Percentiles rank a stretch among this genome's conserved stretches.
Evolutionary conservation across 2,888 invertebrate genomes (phyloP).

Genomic region (Cyrtodaria siliqua): DNA sequence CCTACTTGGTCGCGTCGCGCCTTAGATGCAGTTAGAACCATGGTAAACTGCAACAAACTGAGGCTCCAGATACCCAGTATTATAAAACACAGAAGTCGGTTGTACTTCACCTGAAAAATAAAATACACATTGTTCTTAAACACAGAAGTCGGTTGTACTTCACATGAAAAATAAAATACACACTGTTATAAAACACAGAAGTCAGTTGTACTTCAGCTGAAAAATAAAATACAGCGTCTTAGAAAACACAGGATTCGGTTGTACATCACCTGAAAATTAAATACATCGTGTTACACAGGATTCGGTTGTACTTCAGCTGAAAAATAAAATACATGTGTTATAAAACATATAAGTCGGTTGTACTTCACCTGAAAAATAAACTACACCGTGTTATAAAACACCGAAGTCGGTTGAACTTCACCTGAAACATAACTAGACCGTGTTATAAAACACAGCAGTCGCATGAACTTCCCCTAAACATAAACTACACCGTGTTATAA

Average conservation of each 20-base stretch:
- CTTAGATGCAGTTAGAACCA: slow-evolving; percentile 94
- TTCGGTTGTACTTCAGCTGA: too few relatives aligned
- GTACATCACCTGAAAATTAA: too few relatives aligned
- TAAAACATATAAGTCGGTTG: slow-evolving; percentile 92
- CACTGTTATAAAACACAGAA: slow-evolving; percentile 93
- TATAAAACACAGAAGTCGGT: slow-evolving; percentile 92
- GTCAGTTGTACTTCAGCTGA: slow-evolving; percentile 88
- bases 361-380: slow-evolving; percentile 84
- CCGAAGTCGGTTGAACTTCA: slow-evolving; percentile 90
- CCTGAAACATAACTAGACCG: slow-evolving; percentile 89
- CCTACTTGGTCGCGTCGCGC: slow-evolving; percentile 83
- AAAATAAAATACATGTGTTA: too few relatives aligned
- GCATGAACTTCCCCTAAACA: slow-evolving; percentile 88
- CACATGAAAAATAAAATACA: slow-evolving; percentile 89
- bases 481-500: too few relatives aligned
- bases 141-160: slow-evolving; percentile 91
- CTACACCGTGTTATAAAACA: too few relatives aligned
- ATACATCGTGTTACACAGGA: too few relatives aligned
- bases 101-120: slow-evolving; percentile 86
- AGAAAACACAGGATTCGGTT: too few relatives aligned
- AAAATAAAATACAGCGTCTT: slow-evolving; percentile 24
- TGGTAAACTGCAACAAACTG: slow-evolving; percentile 97
- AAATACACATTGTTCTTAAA: slow-evolving; percentile 88
- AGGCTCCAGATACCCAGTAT: slow-evolving; percentile 97
- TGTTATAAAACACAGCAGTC: slow-evolving; percentile 93